Base-by-base conservation (phyloP, 2,888 invertebrate species). In the Plusia festucae region DNA sequence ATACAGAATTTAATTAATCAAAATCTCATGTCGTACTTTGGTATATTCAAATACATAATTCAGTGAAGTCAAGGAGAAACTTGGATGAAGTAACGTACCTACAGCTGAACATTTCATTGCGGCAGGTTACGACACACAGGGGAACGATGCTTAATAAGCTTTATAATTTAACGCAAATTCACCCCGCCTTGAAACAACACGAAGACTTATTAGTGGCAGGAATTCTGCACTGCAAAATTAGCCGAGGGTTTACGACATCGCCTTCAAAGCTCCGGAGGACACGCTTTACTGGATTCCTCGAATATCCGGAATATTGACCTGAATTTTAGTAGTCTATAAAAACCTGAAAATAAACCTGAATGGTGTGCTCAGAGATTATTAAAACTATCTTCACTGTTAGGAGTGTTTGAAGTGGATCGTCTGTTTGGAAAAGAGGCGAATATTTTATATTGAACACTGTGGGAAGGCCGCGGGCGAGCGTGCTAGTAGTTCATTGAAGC, bases 81-180 rank as follows among this genome's bases (percentile, higher is more conserved):
- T 87, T 85, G 78, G 83, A 83, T 78, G 73, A 60, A 82, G 75
- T 66, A 77, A 72, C 40, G 62, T 82, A 73, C 70, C 77, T 80
- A 78, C 73, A 69, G 77, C 74, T 72, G 83, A 88, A 85, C 89
- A 86, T 90, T 92, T 88, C 91, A 88, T 88, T 90, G 89, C 85
- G 88, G 83, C 85, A 82, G 86, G 88, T 90, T 90, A 94, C 91
- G 90, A 85, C 88, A 84, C 94, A 83, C 93, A 40, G 62, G 93
- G 93, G 93, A 92, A 83, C 93, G 85, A 91, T 93, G 90, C 86
- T 88, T 93, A 91, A 92, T 93, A 93, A 93, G 92, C 90, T 93
- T 91, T 90, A 93, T 93, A 93, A 93, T 93, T 93, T 91, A 93
- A 90, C 85, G 88, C 84, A 88, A 89, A 91, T 86, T 86, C 85